Base-by-base conservation (phyloP, 2,888 invertebrate species). In the Trilocha varians region DNA sequence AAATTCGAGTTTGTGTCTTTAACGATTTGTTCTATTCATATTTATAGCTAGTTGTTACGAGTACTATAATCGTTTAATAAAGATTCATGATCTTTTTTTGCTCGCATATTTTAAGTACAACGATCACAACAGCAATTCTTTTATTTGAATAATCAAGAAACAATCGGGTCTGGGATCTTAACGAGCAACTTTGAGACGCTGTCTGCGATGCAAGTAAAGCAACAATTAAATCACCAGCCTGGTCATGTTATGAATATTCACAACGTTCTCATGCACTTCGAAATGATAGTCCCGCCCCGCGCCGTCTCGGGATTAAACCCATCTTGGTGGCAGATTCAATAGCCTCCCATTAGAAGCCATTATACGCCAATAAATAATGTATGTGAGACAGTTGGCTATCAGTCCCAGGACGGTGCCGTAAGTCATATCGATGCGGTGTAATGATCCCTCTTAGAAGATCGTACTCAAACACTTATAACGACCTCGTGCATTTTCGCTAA, bases 351-450 rank as follows among this genome's bases (percentile, higher is more conserved):
- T 85, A 85, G 77, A 73, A 74, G 66, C 76, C 74, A 86, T 86
- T 86, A 85, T 79, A 69, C 70, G 77, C 70, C 77, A 77, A 84
- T 85, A 85, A 86, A 86, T 86, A 82, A 78, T 72, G 60, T 54
- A 54, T 64, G 74, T 59, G 70, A 78, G 80, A 78, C 76, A 76
- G 75, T 69, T 62, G 55, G 63, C 69, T 68, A 70, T 79, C 71
- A 74, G 66, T 75, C 71, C 62, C 59, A 62, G 70, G 70, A 65
- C 62, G 62, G 61, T 57, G 70, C 65, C 66, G 74, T 80, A 82
- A 80, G 69, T 83, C 73, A 78, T 65, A 64, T 57, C 55, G 53
- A 57, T 52, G 68, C 55, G 53, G 57, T 52, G 68, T 82, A 79
- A 82, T 79, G 70, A 72, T 71, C 63, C 32, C 41, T 6, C 17